Evolutionary conservation across 92 coral and sea anemone species (phyloP).

Genomic region (Porites rus): DNA sequence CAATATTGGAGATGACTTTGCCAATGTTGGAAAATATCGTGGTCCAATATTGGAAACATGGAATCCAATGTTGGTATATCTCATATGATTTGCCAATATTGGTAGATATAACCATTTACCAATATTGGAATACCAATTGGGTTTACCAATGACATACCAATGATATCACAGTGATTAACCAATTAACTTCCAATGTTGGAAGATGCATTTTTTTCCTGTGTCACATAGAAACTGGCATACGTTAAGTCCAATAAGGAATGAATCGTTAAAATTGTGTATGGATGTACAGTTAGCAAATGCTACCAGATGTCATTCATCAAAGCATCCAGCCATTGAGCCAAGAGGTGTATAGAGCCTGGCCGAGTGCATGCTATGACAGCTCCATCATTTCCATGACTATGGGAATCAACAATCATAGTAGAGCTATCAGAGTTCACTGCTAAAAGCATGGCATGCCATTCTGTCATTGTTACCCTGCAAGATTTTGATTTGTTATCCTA

Average conservation of each 20-base stretch:
- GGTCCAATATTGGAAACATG: no score
- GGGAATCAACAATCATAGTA: constrained; percentile 28
- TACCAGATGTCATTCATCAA: constrained; percentile 44
- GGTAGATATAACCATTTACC: no score
- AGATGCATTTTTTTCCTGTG: no score
- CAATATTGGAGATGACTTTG: no score
- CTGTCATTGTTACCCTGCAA: constrained; percentile 1
- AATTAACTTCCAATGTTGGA: no score
- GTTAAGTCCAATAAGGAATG: constrained; percentile 56
- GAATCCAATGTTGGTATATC: no score
- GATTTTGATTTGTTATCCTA: constrained; percentile 3
- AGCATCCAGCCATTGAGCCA: constrained; percentile 26
- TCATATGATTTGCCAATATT: no score
- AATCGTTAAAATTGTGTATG: constrained; percentile 50
- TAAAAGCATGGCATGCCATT: constrained; percentile 11
- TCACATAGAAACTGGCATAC: constrained; percentile 49
- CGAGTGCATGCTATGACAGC: constrained; percentile 31
- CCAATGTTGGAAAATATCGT: no score
- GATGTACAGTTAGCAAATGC: neutral
- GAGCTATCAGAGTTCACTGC: constrained; percentile 18
- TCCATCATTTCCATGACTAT: constrained; percentile 25
- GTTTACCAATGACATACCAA: no score
- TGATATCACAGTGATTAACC: no score
- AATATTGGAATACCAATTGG: no score
- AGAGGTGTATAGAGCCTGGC: constrained; percentile 7